Conservation (phyloP, 2,113 vertebrate species). For the Dromas ardeola region DNA sequence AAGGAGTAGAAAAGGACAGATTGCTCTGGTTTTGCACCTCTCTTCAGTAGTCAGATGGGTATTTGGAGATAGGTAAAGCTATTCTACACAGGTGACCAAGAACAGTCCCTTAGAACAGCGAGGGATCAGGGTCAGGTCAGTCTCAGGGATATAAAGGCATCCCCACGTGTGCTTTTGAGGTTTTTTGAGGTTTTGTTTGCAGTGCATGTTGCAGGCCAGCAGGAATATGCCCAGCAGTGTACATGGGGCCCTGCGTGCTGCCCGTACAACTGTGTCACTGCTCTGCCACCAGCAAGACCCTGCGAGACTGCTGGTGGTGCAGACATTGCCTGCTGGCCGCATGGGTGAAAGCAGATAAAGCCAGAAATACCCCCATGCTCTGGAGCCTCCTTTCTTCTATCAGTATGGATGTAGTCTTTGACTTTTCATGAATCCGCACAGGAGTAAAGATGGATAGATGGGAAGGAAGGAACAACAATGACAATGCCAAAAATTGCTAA, state of each 20-base stretch:
- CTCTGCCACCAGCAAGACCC: neutral
- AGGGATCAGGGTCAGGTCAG: neutral
- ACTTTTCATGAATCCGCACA: neutral
- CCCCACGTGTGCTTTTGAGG: fast-evolving
- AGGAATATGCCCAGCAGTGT: neutral
- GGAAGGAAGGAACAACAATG: neutral
- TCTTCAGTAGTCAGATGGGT: neutral
- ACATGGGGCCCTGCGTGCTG: neutral
- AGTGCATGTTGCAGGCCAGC: neutral
- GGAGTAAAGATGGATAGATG: neutral
- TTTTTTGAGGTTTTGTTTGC: neutral
- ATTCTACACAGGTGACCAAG: too few relatives aligned
- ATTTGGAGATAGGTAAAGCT: neutral
- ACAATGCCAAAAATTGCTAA: neutral
- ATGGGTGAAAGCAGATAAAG: neutral
- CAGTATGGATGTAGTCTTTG: neutral
- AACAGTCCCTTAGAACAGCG: neutral
- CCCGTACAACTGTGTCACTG: neutral
- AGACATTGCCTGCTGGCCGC: neutral
- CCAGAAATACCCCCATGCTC: neutral
- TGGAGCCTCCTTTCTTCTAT: neutral
- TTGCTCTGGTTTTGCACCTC: neutral
- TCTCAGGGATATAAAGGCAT: neutral
- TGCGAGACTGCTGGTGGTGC: neutral
- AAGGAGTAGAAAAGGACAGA: neutral